phyloP scores from a whole-genome alignment of 2,888 invertebrate species.

The Acleris cristana region DNA sequence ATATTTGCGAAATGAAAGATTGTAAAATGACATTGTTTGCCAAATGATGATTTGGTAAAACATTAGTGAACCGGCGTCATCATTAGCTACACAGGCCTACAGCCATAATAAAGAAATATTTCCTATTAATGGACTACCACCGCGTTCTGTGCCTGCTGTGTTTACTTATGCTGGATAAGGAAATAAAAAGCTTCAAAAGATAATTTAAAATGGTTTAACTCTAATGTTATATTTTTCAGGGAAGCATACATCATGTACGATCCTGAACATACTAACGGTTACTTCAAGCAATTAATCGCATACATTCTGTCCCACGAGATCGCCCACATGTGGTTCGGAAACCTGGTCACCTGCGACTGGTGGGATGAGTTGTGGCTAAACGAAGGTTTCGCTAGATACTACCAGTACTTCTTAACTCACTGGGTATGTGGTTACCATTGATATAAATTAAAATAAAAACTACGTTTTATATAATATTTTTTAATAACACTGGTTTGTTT shows the following conservation, averaged over 20 bases:
- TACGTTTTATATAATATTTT: no score
- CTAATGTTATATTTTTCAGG: constrained; percentile 48
- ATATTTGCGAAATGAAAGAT: no score
- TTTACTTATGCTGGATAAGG: neutral
- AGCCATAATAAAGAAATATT: no score
- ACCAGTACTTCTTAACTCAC: constrained; percentile 87
- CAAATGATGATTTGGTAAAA: no score
- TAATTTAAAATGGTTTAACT: neutral
- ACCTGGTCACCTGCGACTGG: constrained; percentile 86
- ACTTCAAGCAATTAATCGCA: constrained; percentile 80
- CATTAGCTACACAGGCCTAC: no score
- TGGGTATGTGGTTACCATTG: constrained; percentile 62
- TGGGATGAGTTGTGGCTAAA: constrained; percentile 87
- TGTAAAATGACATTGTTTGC: no score
- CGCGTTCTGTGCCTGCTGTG: neutral
- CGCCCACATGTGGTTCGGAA: constrained; percentile 90
- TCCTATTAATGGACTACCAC: no score
- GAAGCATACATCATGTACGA: constrained; percentile 78
- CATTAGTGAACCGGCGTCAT: no score
- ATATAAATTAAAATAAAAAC: no score
- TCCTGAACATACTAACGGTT: constrained; percentile 62
- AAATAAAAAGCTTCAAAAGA: neutral
- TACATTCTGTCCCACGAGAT: constrained; percentile 87
- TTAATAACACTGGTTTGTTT: no score
- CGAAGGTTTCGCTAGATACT: constrained; percentile 88